Conservation (phyloP, 2,113 vertebrate species). For the Oncorhynchus masou region DNA sequence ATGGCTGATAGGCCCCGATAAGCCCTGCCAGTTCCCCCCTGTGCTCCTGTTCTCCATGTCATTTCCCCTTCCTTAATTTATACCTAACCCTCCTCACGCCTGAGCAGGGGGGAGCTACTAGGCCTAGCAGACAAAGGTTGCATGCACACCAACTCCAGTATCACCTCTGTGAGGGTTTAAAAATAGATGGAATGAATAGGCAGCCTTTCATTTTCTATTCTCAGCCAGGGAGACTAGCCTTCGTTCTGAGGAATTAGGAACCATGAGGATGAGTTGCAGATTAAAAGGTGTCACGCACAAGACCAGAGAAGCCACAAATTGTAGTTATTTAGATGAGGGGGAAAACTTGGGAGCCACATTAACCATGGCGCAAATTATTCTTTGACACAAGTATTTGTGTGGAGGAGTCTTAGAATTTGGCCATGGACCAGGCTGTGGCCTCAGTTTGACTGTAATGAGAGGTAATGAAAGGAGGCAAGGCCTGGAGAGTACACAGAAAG, state of each 20-base stretch:
- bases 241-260: constrained; percentile 35
- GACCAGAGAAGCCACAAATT: constrained; percentile 43
- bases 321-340: constrained; percentile 33
- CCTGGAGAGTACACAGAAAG: not conserved
- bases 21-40: constrained; percentile 29
- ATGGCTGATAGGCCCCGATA: constrained; percentile 50
- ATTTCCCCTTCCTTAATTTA: not conserved
- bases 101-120: not conserved
- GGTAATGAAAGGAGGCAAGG: not conserved
- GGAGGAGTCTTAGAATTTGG: constrained; percentile 26
- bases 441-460: constrained; percentile 13
- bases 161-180: not conserved
- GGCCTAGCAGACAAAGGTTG: not conserved
- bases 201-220: not conserved
- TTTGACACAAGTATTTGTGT: constrained; percentile 31
- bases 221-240: not conserved
- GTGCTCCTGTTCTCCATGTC: not conserved
- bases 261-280: constrained; percentile 33
- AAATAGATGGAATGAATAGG: not conserved
- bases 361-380: not conserved
- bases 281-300: constrained; percentile 36
- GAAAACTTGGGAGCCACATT: not conserved
- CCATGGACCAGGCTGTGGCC: not conserved
- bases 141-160: not conserved
- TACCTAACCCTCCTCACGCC: not conserved